Conservation (phyloP, 2,888 invertebrate species). For the Tholera decimalis region DNA sequence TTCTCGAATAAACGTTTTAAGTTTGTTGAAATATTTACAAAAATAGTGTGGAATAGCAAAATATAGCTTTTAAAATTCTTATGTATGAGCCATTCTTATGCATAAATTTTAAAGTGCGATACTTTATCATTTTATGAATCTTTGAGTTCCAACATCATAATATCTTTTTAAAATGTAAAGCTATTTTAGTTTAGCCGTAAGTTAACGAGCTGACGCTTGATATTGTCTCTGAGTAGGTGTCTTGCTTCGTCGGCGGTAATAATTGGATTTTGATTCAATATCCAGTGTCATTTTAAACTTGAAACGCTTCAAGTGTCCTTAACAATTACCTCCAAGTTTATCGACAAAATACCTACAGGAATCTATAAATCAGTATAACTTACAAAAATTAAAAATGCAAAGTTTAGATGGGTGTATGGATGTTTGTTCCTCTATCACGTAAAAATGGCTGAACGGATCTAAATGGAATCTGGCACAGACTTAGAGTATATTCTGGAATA, state of each 20-base stretch:
- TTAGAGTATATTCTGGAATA: too few relatives aligned
- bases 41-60: background rate
- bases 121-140: constrained; percentile 26
- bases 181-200: constrained; percentile 30
- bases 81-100: constrained; percentile 19
- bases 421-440: too few relatives aligned
- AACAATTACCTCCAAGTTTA: constrained; percentile 26
- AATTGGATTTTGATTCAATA: constrained; percentile 59
- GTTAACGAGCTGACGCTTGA: constrained; percentile 36
- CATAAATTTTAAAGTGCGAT: constrained; percentile 27
- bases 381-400: too few relatives aligned
- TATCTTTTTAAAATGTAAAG: constrained; percentile 40
- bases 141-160: constrained; percentile 28
- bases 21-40: background rate
- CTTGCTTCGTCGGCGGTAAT: constrained; percentile 45
- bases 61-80: background rate
- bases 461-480: too few relatives aligned
- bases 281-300: constrained; percentile 33
- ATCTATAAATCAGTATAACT: too few relatives aligned
- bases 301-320: constrained; percentile 38
- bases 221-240: constrained; percentile 36
- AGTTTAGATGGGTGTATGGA: too few relatives aligned
- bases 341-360: constrained; percentile 6
- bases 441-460: too few relatives aligned
- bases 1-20: constrained; percentile 17